Evolutionary conservation across 2,888 invertebrate species (phyloP), one percentile per base, ranked within the genome.

Genomic region (Nipponacmea schrenckii): DNA sequence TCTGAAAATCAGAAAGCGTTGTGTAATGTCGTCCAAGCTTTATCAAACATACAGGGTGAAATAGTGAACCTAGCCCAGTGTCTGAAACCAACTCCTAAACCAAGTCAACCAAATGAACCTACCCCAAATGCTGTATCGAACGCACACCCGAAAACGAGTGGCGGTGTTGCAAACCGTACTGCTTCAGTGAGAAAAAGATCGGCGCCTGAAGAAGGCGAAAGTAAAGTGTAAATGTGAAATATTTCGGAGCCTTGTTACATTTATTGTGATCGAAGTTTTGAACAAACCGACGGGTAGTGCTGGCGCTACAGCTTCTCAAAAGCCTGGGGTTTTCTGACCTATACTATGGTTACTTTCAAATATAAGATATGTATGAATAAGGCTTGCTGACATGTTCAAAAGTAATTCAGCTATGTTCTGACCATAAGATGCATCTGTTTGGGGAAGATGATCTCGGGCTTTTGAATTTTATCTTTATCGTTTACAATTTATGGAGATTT

Each of bases 1-100:
- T 84, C 86, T 2, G 89, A 89, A 77, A 89, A 88, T 77, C 88
- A 89, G 72, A 88, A 89, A 74, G 89, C 88, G 10, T 79, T 89
- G 77, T 84, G 82, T 68, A 87, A 87, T 69, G 85, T 89, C 24
- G 86, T 89, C 20, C 86, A 86, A 46, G 88, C 88, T 20, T 79
- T 89, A 66, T 78, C 85, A 48, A 87, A 87, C 70, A 87, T 89
- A 72, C 88, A 89, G 76, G 85, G 86, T 56, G 87, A 88, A 76
- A 87, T 87, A 27, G 84, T 84, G 10, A 82, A 80, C 72, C 74
- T 85, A 50, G 85, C 83, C 3, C 84, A 82, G 74, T 85, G 84
- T 77, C 76, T 85, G 26, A 77, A 82, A 12, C 84, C 85, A 17
- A 72, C 79, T 15, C 78, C 81, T 1, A 71, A 76, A 27, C 73